phyloP scores from a whole-genome alignment of 2,113 vertebrate species.

The Mus spicilegus region DNA sequence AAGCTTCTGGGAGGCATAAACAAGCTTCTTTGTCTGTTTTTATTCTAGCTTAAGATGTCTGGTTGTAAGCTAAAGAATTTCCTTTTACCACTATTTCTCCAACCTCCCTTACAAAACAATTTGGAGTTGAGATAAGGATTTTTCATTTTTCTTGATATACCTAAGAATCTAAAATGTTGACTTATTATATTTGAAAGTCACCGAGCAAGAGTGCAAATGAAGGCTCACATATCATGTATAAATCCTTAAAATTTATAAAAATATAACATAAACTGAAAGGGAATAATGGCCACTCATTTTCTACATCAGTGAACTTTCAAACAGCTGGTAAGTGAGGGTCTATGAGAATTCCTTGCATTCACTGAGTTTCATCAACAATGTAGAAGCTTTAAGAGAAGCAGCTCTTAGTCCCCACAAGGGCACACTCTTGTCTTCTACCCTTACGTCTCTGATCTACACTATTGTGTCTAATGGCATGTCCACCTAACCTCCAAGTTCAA shows the following conservation, averaged over 20 bases:
- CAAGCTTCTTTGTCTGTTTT: not conserved
- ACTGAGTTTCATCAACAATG: not conserved
- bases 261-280: not conserved
- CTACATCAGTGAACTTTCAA: conserved; percentile 37
- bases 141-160: conserved; percentile 8
- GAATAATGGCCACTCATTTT: not conserved
- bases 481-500: not conserved
- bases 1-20: not conserved
- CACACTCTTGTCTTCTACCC: not conserved
- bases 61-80: not conserved
- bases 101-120: not conserved
- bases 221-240: not conserved
- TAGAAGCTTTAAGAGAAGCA: not conserved
- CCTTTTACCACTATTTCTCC: not conserved
- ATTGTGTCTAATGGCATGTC: fast-evolving
- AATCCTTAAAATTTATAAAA: conserved; percentile 12
- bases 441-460: not conserved
- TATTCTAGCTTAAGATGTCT: not conserved
- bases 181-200: not conserved
- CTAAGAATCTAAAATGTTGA: not conserved
- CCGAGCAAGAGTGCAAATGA: not conserved
- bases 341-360: not conserved
- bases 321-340: not conserved
- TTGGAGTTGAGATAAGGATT: not conserved
- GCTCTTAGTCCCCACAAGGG: not conserved